A percentile compares a stretch with the other conserved stretches of the same genome.
phyloP scores from a whole-genome alignment of 2,888 invertebrate genomes.

The Thera britannica region DNA sequence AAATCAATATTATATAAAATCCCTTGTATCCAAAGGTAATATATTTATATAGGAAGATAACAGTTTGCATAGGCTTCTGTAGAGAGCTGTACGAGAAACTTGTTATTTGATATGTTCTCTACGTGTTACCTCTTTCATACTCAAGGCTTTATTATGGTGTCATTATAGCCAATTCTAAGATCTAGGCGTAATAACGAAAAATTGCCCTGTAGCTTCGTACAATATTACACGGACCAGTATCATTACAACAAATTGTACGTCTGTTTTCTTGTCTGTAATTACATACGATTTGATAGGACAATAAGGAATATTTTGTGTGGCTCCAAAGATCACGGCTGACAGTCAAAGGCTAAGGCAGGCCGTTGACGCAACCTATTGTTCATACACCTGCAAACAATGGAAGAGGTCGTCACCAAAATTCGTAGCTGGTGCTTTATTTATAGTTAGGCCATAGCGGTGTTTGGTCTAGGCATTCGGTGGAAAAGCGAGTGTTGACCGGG shows the following conservation, averaged over 20 bases:
- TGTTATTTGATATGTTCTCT: slow-evolving; percentile 7
- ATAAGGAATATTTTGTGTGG: slow-evolving; percentile 22
- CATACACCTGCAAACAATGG: slow-evolving; percentile 51
- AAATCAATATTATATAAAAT: too few relatives aligned
- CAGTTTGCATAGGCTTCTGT: slow-evolving; percentile 10
- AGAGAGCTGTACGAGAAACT: slow-evolving; percentile 6
- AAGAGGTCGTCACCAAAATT: slow-evolving; percentile 56
- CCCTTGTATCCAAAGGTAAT: slow-evolving; percentile 35
- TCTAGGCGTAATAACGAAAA: slow-evolving; percentile 48
- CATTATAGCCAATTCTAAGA: slow-evolving; percentile 49
- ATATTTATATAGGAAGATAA: too few relatives aligned
- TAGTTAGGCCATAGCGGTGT: slow-evolving; percentile 73
- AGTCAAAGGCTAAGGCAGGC: slow-evolving; percentile 34
- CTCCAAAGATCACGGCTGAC: slow-evolving; percentile 27
- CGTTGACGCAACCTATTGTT: slow-evolving; percentile 50
- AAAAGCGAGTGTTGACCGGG: slow-evolving; percentile 79
- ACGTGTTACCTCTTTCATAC: slow-evolving; percentile 39
- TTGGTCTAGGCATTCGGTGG: slow-evolving; percentile 78
- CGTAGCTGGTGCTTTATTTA: slow-evolving; percentile 57
- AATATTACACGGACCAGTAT: slow-evolving; percentile 17
- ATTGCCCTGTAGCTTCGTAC: slow-evolving; percentile 44
- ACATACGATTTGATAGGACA: slow-evolving; percentile 19
- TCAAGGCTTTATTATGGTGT: slow-evolving; percentile 50
- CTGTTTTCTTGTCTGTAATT: slow-evolving; percentile 18
- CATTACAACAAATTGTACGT: slow-evolving; percentile 35